Base-by-base conservation (phyloP, 2,888 invertebrate species). In the Crepidodera aurea region DNA sequence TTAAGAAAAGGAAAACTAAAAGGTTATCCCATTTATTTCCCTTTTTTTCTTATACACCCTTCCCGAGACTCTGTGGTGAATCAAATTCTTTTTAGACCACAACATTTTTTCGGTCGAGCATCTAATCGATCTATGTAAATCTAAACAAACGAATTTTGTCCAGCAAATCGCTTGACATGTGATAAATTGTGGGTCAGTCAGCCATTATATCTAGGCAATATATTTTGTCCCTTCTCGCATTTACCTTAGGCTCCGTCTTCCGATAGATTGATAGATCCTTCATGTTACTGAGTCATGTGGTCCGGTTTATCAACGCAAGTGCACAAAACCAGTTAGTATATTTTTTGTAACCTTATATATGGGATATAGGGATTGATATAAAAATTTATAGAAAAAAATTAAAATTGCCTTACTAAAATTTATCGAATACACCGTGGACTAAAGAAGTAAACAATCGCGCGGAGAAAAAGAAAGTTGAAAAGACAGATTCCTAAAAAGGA, bases 121-220 rank as follows among this genome's bases (percentile, higher is more conserved):
- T 48, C 39, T 48, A 57, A 57, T 57, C 57, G 48, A 57, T 48
- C 48, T 57, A 57, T 57, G 57, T 57, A 57, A 57, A 57, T 57
- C 57, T 39, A 57, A 57, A 57, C 57, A 57, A 56, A 57, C 57
- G 48, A 57, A 57, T 48, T 57, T 57, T 50, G 57, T 48, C 48
- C 48, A 39, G 57, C 57, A 57, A 57, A 57, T 50, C 57, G 39
- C 48, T 50, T 44, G 57, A 57, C 57, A 48, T 48, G 48, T 57
- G 57, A 57, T 57, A 57, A 57, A 57, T 57, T 39, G 56, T 50
- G 48, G 57, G 48, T 39, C 57, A 57, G 27, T 57, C 34, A 48
- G 34, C 34, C 57, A 48, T 57, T 57, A 57, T 57, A 57, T 57
- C 57, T 57, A 34, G 27, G 48, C 48, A 48, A 57, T 57, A 57